Percentiles rank a stretch among this genome's conserved stretches.
Conservation (phyloP, 2,113 vertebrate species). For the Chauna torquata region DNA sequence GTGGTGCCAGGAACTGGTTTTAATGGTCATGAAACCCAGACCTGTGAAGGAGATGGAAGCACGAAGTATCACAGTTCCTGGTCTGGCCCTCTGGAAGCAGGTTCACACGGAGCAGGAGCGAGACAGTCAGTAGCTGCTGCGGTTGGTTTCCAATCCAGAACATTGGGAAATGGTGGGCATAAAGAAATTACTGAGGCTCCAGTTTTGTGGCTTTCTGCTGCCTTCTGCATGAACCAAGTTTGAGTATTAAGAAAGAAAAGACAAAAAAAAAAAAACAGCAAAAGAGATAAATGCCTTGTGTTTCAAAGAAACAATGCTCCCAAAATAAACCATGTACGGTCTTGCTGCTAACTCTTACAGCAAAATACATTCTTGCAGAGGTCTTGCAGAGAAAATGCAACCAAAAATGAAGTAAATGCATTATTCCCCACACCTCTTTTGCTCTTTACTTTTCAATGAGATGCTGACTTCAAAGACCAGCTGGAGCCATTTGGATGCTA, state of each 20-base stretch:
- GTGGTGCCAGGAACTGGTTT: accelerated
- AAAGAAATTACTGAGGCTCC: neutral
- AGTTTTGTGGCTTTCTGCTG: neutral
- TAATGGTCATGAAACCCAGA: neutral
- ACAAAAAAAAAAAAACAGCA: neutral
- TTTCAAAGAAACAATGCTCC: neutral
- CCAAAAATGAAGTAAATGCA: neutral
- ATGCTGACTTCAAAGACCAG: neutral
- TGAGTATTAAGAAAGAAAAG: neutral
- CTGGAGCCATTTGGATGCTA: neutral
- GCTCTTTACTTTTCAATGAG: neutral
- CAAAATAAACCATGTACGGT: neutral
- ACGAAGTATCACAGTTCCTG: neutral
- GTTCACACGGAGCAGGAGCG: neutral
- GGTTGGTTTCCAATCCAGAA: neutral
- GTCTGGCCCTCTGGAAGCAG: neutral
- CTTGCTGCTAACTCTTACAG: neutral
- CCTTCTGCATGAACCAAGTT: neutral
- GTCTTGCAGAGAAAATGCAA: neutral
- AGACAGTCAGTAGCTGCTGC: neutral
- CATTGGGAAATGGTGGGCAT: neutral
- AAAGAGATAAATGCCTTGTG: neutral
- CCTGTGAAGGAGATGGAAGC: neutral
- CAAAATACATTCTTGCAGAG: neutral
- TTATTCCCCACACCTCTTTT: neutral